Percentiles rank a stretch among this genome's conserved stretches.
These are phyloP conservation scores for Platanista minor DNA, from an alignment of 2,113 vertebrate genomes.

Conservation along the genomic window DNA sequence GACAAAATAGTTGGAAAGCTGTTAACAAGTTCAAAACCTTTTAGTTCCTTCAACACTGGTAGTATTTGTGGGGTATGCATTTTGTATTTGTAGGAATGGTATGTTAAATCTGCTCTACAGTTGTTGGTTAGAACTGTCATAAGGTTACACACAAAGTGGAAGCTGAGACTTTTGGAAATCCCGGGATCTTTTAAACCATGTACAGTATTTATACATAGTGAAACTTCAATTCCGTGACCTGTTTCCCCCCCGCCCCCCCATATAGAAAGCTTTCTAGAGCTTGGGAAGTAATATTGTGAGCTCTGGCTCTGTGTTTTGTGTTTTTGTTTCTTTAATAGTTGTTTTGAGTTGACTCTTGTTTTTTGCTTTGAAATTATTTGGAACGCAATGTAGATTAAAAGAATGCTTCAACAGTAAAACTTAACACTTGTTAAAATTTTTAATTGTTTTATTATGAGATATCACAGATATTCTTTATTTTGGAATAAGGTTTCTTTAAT, in stretches of 20 bases:
- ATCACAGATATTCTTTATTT: neutral
- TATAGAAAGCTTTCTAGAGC: slow-evolving; percentile 25
- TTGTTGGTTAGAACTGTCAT: neutral
- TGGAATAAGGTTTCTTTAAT: neutral
- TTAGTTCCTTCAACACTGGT: neutral
- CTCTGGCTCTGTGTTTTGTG: neutral
- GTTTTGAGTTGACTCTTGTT: slow-evolving; percentile 31
- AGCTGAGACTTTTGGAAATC: slow-evolving; percentile 46
- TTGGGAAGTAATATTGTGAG: slow-evolving; percentile 20
- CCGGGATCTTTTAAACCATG: slow-evolving; percentile 18
- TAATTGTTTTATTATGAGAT: neutral
- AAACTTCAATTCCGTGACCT: slow-evolving; percentile 42
- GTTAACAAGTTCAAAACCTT: neutral
- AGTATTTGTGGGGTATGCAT: neutral
- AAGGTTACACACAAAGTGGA: neutral
- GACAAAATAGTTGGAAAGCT: slow-evolving; percentile 19
- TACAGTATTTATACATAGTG: slow-evolving; percentile 55
- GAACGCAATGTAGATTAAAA: neutral
- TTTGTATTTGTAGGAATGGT: neutral
- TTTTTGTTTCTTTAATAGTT: neutral
- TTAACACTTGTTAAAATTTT: neutral
- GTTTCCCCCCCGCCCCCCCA: neutral
- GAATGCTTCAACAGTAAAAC: neutral
- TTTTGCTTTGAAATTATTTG: slow-evolving; percentile 42
- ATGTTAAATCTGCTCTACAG: neutral